Conservation (phyloP, 2,888 invertebrate species). For the Latrodectus elegans region DNA sequence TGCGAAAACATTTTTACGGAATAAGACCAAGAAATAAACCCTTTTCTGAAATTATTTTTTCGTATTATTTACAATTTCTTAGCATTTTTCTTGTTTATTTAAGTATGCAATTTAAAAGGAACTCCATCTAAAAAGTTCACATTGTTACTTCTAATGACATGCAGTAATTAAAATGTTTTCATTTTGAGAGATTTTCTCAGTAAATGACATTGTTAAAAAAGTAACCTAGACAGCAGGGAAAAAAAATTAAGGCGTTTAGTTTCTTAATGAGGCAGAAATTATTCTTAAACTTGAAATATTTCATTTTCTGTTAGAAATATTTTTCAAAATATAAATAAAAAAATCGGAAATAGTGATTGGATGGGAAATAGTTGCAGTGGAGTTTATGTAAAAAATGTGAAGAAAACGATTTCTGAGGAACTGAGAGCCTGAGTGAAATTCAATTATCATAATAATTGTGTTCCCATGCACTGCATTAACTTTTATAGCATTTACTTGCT, state of each 20-base stretch:
- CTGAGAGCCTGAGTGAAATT: neutral
- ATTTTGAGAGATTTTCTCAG: slow-evolving; percentile 20
- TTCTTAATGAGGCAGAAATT: slow-evolving; percentile 62
- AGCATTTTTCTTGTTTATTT: slow-evolving; percentile 2
- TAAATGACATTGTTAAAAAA: neutral
- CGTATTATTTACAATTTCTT: neutral
- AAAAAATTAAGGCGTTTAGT: slow-evolving; percentile 29
- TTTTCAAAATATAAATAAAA: neutral
- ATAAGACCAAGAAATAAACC: neutral
- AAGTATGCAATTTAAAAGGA: slow-evolving; percentile 29
- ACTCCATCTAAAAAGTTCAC: slow-evolving; percentile 32
- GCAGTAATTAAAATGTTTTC: slow-evolving; percentile 64
- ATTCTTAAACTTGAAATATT: slow-evolving; percentile 21
- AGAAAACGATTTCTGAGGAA: slow-evolving; percentile 3
- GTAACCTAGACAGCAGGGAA: neutral
- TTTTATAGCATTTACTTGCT: too few relatives aligned
- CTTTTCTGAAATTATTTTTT: slow-evolving; percentile 16
- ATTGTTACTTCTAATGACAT: slow-evolving; percentile 63
- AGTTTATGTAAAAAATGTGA: neutral
- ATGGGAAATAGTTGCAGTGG: slow-evolving; percentile 24
- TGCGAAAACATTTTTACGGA: slow-evolving; percentile 50
- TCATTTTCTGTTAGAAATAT: neutral
- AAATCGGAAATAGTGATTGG: slow-evolving; percentile 18
- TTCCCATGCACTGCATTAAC: neutral
- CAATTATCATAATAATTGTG: neutral